Conservation (phyloP, 2,797 vertebrate genomes). For the Schizopygopsis malacanthus region DNA sequence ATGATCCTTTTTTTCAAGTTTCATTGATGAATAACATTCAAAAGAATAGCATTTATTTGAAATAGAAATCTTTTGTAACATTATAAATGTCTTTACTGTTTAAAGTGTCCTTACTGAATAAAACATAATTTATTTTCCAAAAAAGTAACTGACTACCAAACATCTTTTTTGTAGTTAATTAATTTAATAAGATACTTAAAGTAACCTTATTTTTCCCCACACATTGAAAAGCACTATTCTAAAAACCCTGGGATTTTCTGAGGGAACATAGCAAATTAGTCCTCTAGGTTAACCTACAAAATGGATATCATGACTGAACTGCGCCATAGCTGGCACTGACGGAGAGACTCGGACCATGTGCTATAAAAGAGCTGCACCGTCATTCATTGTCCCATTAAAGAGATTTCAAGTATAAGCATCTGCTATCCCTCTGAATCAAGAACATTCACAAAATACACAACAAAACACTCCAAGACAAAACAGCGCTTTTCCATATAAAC, state of each 20-base stretch:
- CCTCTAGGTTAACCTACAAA: not conserved
- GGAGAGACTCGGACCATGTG: not conserved
- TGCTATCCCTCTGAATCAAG: slow-evolving; percentile 26
- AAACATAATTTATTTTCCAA: not conserved
- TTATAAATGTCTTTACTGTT: not conserved
- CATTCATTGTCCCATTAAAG: slow-evolving; percentile 11
- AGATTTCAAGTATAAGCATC: slow-evolving; percentile 19
- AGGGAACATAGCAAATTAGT: not conserved
- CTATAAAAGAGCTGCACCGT: slow-evolving; percentile 2
- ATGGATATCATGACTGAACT: not conserved
- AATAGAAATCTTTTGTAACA: not conserved
- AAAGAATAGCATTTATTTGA: not conserved
- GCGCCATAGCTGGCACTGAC: not conserved
- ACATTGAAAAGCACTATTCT: not conserved
- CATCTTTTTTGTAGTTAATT: too few species aligned
- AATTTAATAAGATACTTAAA: not conserved
- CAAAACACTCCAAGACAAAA: slow-evolving; percentile 39
- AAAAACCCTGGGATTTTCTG: not conserved
- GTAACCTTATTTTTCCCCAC: not conserved
- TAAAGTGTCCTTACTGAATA: not conserved
- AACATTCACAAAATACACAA: slow-evolving; percentile 15
- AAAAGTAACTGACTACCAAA: too few species aligned
- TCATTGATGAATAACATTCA: too few species aligned
- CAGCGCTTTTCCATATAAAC: slow-evolving; percentile 41
- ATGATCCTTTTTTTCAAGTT: too few species aligned